Conservation (phyloP, 1,140 invertebrate species). For the Ceratitis capitata region DNA sequence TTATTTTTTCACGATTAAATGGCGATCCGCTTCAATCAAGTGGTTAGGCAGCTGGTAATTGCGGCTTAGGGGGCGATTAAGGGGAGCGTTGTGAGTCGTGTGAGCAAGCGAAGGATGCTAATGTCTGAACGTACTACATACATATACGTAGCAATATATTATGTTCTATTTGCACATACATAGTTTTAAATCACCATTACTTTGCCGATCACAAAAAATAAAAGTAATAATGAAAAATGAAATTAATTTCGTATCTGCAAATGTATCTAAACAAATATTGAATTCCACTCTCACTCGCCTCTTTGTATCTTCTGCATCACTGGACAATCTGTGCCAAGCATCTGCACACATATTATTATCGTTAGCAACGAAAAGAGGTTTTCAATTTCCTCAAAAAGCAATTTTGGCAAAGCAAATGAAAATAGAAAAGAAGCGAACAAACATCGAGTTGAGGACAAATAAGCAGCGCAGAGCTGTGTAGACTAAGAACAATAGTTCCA, state of each 20-base stretch:
- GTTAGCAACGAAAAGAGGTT: neutral
- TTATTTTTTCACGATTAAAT: neutral
- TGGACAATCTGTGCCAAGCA: neutral
- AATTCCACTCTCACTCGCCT: neutral
- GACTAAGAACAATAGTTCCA: neutral
- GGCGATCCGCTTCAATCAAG: neutral
- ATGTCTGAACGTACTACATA: no score
- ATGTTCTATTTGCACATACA: no score
- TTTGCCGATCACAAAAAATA: no score
- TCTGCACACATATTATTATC: neutral
- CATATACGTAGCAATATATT: no score
- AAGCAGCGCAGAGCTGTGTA: no score
- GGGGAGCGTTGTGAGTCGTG: no score
- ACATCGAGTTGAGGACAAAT: neutral
- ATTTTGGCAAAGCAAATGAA: constrained; percentile 31
- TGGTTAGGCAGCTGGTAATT: neutral
- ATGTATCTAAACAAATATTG: neutral
- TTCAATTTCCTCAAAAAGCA: constrained; percentile 41
- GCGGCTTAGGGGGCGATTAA: neutral
- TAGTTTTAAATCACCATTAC: no score
- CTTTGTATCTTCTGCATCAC: neutral
- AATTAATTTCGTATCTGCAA: no score
- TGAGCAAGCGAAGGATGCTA: no score
- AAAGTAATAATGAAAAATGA: no score
- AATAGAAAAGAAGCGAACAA: neutral